Conservation (phyloP, 1,140 invertebrate genomes). For the Onthophagus taurus region DNA sequence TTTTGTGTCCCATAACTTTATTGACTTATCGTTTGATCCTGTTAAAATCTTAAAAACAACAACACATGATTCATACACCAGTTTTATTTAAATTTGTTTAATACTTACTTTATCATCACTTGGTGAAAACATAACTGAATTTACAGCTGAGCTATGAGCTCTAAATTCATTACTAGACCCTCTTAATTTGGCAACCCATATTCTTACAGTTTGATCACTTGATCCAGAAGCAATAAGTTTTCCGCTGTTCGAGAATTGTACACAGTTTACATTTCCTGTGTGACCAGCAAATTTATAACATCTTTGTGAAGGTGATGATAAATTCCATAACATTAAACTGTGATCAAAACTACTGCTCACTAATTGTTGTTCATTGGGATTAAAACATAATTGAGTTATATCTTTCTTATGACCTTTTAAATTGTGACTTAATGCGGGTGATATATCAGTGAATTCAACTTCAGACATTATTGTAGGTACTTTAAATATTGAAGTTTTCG, state of each 20-base stretch:
- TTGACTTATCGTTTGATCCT: constrained; percentile 79
- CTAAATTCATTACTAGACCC: constrained; percentile 68
- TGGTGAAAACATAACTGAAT: constrained; percentile 71
- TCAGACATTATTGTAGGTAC: constrained; percentile 19
- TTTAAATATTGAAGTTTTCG: neutral
- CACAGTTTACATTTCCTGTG: constrained; percentile 48
- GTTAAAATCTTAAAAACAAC: constrained; percentile 54
- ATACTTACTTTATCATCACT: constrained; percentile 50
- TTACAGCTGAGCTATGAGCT: constrained; percentile 67
- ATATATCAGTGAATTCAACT: constrained; percentile 11
- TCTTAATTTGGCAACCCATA: constrained; percentile 77
- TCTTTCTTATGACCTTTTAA: constrained; percentile 68
- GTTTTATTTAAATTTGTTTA: neutral
- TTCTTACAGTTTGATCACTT: constrained; percentile 67
- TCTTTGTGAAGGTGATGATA: constrained; percentile 44
- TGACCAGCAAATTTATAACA: constrained; percentile 60
- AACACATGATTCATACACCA: neutral
- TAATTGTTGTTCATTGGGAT: constrained; percentile 63
- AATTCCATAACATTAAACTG: constrained; percentile 74
- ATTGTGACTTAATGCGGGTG: constrained; percentile 54
- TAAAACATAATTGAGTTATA: constrained; percentile 68
- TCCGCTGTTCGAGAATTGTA: constrained; percentile 71
- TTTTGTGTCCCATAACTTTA: constrained; percentile 63
- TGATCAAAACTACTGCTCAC: constrained; percentile 69
- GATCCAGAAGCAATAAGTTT: constrained; percentile 74